Evolutionary conservation across 2,113 vertebrate genomes (phyloP).

Genomic region (Cheirogaleus medius): DNA sequence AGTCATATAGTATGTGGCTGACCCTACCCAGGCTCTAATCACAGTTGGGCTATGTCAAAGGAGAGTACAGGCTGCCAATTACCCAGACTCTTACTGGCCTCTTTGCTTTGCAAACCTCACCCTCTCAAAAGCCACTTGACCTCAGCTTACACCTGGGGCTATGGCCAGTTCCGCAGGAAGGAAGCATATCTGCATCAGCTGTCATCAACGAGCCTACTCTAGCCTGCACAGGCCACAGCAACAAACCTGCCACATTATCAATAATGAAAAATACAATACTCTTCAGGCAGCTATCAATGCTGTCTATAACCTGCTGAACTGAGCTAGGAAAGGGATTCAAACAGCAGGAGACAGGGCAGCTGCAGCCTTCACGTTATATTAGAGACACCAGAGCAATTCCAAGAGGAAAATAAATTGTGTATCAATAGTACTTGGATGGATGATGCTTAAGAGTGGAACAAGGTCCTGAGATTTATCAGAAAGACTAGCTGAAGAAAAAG

Average conservation of each 20-base stretch:
- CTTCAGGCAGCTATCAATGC: neutral
- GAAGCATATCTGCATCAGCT: neutral
- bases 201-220: neutral
- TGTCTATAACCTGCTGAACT: neutral
- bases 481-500: neutral
- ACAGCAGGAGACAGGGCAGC: neutral
- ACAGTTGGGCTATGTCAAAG: neutral
- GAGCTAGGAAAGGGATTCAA: neutral
- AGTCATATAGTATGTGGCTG: neutral
- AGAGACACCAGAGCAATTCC: neutral
- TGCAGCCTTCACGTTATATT: neutral
- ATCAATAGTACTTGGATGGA: neutral
- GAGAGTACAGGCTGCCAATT: neutral
- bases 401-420: constrained; percentile 26
- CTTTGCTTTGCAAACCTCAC: neutral
- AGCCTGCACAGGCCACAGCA: neutral
- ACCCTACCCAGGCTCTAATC: neutral
- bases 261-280: constrained; percentile 22
- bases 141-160: neutral
- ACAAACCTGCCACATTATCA: neutral
- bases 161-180: neutral
- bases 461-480: constrained; percentile 11
- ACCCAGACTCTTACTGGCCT: neutral
- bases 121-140: neutral
- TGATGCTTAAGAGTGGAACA: neutral